Percentiles rank a stretch among this genome's conserved stretches.
phyloP scores from a whole-genome alignment of 2,113 vertebrate genomes.

The Xenopus tropicalis region UCB_Xtro_10.0 CM004447.2:107685001-107685500 shows the following conservation, averaged over 20 bases:
- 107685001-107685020: too few species aligned
- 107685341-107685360: slow-evolving; percentile 7
- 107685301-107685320: slow-evolving; percentile 20
- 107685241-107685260: slow-evolving; percentile 6
- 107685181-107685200: not conserved
- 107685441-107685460: slow-evolving; percentile 17
- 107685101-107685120: not conserved
- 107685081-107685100: not conserved
- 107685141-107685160: slow-evolving; percentile 10
- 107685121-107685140: not conserved
- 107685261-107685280: slow-evolving; percentile 22
- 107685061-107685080: not conserved
- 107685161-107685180: slow-evolving; percentile 16
- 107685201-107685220: slow-evolving; percentile 2
- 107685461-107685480: slow-evolving; percentile 10
- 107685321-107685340: slow-evolving; percentile 11
- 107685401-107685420: slow-evolving; percentile 19
- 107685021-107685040: not conserved
- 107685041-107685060: not conserved
- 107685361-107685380: not conserved
- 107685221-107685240: slow-evolving; percentile 17
- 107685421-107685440: slow-evolving; percentile 27
- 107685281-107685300: slow-evolving; percentile 17
- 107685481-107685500: not conserved
- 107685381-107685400: slow-evolving; percentile 9